phyloP scores from a whole-genome alignment of 2,113 vertebrate species.

The Ciconia stormi region DNA sequence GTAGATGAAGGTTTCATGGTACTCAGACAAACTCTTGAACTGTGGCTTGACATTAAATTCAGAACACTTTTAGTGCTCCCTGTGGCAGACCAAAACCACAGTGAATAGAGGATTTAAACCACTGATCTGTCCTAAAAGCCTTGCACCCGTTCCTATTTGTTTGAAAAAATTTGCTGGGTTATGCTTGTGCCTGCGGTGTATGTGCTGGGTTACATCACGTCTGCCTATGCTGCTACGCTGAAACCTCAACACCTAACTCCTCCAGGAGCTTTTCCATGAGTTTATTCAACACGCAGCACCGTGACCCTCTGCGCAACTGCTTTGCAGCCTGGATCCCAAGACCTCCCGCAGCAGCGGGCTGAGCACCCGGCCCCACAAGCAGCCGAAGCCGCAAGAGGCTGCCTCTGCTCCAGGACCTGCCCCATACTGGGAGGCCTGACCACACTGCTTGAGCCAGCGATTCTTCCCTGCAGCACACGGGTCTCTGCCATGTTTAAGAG shows the following conservation, averaged over 20 bases:
- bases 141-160: background rate
- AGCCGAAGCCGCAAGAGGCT: background rate
- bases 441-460: accelerated
- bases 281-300: background rate
- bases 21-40: background rate
- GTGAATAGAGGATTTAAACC: background rate
- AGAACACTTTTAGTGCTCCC: background rate
- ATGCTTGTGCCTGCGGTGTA: background rate
- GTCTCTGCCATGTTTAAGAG: background rate
- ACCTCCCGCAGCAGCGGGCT: background rate
- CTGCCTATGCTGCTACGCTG: accelerated
- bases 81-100: background rate
- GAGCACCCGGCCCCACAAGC: too few species aligned
- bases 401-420: background rate
- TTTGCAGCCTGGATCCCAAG: background rate
- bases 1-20: background rate
- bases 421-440: background rate
- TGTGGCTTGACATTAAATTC: background rate
- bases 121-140: background rate
- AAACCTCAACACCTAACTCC: background rate
- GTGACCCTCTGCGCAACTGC: background rate
- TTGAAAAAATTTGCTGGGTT: background rate
- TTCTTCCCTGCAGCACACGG: background rate
- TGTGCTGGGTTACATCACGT: background rate
- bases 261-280: background rate